Conservation (phyloP, 1,140 invertebrate species). For the Cyclargus thomasi region DNA sequence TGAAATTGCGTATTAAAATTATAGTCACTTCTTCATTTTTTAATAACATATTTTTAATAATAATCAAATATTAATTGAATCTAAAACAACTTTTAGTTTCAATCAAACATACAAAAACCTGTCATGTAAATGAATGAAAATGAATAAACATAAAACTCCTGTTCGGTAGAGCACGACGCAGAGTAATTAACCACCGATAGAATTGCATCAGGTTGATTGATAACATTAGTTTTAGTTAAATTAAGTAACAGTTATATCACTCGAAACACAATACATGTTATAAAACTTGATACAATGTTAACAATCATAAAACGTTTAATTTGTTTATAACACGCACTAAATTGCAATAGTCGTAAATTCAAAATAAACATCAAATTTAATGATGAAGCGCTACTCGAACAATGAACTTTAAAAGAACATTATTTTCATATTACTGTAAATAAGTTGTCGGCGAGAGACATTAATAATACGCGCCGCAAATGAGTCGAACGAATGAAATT, state of each 20-base stretch:
- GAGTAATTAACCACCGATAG: background rate
- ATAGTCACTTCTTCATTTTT: background rate
- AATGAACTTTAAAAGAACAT: background rate
- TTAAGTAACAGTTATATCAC: conserved; percentile 6
- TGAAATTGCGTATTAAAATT: background rate
- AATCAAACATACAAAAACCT: background rate
- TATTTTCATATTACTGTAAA: background rate
- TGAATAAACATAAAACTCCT: conserved; percentile 1
- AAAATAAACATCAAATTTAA: background rate
- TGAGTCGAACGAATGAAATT: background rate
- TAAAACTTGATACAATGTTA: background rate
- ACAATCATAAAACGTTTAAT: background rate
- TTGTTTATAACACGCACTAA: too few species aligned
- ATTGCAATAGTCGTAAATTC: background rate
- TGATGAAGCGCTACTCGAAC: background rate
- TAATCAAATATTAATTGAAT: background rate
- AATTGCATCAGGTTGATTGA: background rate
- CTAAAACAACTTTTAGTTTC: background rate
- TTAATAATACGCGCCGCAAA: background rate
- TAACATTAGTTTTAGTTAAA: conserved; percentile 6
- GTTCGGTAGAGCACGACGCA: background rate
- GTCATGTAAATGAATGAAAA: background rate
- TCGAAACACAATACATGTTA: background rate
- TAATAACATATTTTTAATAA: background rate
- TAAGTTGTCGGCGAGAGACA: background rate